Base-by-base conservation (phyloP, 2,888 invertebrate genomes). In the Artemia sp. region DNA sequence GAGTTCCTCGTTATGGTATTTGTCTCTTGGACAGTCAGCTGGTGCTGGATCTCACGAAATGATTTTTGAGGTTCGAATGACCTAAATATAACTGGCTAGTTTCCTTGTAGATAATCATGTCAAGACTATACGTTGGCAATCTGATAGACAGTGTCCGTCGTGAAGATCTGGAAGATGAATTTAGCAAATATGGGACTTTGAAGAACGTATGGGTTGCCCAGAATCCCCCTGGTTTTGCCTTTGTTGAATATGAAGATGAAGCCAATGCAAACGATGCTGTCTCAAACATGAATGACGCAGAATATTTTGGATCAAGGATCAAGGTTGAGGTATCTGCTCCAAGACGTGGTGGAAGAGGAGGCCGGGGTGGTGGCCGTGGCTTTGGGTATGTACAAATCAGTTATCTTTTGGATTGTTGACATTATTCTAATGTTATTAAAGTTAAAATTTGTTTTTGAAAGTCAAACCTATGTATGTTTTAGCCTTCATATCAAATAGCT, bases 151-250 rank as follows among this genome's bases (percentile, higher is more conserved):
- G 8, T 58, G 64, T 58, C 14, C n/a, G 14, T 9, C 64, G 64
- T 19, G 64, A 58, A 19, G 64, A 58, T 58, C 64, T 58, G n/a
- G 64, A 58, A 58, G 64, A 24, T 58, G 64, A 58, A 58, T 58
- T 58, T 24, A 58, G 24, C 64, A 58, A 24, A 58, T 58, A 19
- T 58, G 64, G 64, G 14, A 10, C 14, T 24, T 24, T 58, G 64
- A 58, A 58, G 10, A 58, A 24, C 64, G 64, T 58, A 10, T 58
- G 64, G 64, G 64, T 58, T 58, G 64, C 64, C 2, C 64, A 58
- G 9, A 58, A 58, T 9, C 64, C 64, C 64, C 64, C 64, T 58
- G 64, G 64, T 24, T 58, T 58, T 58, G 64, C 64, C 64, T 58
- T 58, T 58, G 64, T 58, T 9, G 64, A 58, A 10, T 58, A 19